A percentile compares a stretch with the other conserved stretches of the same genome.
Conservation (phyloP, 2,797 vertebrate species). For the Philypnodon macrostomus region DNA sequence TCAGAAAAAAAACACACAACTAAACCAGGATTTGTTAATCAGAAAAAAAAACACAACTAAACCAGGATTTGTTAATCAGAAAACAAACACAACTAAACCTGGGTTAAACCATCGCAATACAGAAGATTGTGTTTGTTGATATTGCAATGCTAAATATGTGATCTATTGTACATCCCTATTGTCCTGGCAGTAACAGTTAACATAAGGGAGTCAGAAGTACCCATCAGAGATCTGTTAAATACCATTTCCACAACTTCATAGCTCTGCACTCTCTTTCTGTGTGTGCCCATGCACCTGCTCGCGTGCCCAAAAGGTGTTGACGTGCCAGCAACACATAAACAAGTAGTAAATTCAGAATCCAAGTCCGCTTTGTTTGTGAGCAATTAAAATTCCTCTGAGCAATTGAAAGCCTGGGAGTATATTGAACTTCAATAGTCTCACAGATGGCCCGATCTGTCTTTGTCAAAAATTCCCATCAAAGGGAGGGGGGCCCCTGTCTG, state of each 20-base stretch:
- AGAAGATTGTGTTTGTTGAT: no score
- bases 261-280: constrained; percentile 4
- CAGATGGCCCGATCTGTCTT: constrained; percentile 71
- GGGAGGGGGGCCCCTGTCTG: constrained; percentile 40
- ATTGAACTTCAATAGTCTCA: constrained; percentile 68
- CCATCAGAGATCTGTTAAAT: constrained; percentile 21
- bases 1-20: no score
- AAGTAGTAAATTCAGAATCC: constrained; percentile 54
- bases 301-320: constrained; percentile 23
- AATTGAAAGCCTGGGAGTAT: constrained; percentile 63
- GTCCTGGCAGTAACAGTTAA: constrained; percentile 4
- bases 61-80: no score
- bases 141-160: no score
- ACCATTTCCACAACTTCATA: constrained; percentile 17
- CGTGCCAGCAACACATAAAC: constrained; percentile 45
- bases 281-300: constrained; percentile 26
- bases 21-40: no score
- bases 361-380: constrained; percentile 54
- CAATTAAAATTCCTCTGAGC: constrained; percentile 72
- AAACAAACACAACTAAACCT: no score
- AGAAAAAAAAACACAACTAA: no score
- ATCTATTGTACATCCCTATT: no score
- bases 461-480: constrained; percentile 68
- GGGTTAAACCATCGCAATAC: no score
- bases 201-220: constrained; percentile 4